Base-by-base conservation (phyloP, 2,888 invertebrate species). In the Lutraria lutraria region DNA sequence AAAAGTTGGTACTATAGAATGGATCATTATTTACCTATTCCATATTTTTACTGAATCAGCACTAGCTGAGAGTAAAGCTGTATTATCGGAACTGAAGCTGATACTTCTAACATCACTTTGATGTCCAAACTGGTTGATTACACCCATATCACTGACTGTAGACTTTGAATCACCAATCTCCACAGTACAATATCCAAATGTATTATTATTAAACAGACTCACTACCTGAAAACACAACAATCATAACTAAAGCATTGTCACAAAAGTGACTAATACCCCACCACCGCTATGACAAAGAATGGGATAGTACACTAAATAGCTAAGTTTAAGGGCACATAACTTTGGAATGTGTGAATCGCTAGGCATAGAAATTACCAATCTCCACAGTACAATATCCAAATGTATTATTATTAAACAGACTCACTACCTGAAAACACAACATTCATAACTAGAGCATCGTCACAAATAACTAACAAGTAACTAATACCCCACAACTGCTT, bases 21-120 rank as follows among this genome's bases (percentile, higher is more conserved):
- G 8, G 4, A 43, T 8, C 4, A 43, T 3, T 68, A 81, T 94
- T 92, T 95, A 98, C 98, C 98, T 98, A 96, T 99, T 99, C 99
- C 99, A 99, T 84, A 99, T 97, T 97, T 99, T 99, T 60, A 99
- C 97, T 13, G 98, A 98, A 85, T 99, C 99, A 0, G 98, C 98
- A 92, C 99, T 98, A 0, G 98, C 99, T 0, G 99, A 98, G 0
- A 98, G 97, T 89, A 99, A 97, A 0, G 98, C 98, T 89, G 98
- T 97, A 95, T 98, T 98, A 96, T 99, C 99, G 0, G 98, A 98
- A 96, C 99, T 99, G 96, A 99, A 99, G 86, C 98, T 97, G 34
- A 99, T 97, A 34, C 98, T 98, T 83, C 99, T 97, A 12, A 99
- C 98, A 95, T 99, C 99, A 81, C 98, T 98, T 88, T 98, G 98